Conservation (phyloP, 2,888 invertebrate species). For the Pachycephus smyrnensis region DNA sequence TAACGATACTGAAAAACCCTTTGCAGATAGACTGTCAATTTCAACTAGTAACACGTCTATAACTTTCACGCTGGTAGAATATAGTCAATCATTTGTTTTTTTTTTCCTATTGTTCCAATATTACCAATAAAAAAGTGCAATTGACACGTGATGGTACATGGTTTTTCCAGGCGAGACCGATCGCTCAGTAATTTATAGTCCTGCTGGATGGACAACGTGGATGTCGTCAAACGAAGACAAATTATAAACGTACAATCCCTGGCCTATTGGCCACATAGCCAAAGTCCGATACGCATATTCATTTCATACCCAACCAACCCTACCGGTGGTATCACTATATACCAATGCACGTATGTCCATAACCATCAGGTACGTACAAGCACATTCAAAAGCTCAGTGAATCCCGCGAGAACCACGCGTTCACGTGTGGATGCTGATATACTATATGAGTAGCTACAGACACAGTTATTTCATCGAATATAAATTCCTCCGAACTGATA, state of each 20-base stretch:
- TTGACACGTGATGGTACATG: not conserved
- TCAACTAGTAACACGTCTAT: not conserved
- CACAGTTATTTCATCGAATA: not conserved
- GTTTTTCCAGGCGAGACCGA: not conserved
- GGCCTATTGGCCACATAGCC: not conserved
- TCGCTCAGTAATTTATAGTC: not conserved
- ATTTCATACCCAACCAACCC: not conserved
- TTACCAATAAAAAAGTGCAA: not conserved
- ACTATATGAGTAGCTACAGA: not conserved
- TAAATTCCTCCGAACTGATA: not conserved
- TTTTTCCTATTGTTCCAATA: not conserved
- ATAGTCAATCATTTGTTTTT: not conserved
- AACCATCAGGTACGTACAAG: not conserved
- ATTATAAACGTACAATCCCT: not conserved
- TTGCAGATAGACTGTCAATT: not conserved
- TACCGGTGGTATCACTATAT: not conserved
- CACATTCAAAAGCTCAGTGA: not conserved
- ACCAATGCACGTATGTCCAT: not conserved
- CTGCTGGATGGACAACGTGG: not conserved
- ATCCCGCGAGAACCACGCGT: not conserved
- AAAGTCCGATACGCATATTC: not conserved
- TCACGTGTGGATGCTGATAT: not conserved
- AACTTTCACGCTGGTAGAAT: not conserved
- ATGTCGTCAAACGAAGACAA: not conserved
- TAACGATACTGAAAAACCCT: not conserved